A percentile compares a stretch with the other conserved stretches of the same genome.
These are phyloP conservation scores for Agrilus planipennis DNA, from an alignment of 1,140 invertebrate species.

Conservation along the genomic window DNA sequence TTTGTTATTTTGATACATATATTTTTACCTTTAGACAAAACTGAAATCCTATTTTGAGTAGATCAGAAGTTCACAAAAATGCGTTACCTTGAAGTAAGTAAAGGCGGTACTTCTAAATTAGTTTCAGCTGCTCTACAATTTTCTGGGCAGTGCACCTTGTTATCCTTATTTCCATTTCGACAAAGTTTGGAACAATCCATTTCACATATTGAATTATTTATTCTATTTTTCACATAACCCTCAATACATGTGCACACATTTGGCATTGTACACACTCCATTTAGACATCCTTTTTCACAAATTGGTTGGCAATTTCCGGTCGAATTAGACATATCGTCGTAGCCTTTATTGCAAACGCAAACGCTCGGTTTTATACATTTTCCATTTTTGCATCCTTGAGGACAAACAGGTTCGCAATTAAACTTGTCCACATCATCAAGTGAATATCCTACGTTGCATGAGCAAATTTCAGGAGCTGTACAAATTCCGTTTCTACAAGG, in stretches of 20 bases:
- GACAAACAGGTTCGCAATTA: slow-evolving; percentile 11
- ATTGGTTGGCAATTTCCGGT: slow-evolving; percentile 38
- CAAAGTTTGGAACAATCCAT: slow-evolving; percentile 29
- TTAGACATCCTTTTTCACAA: slow-evolving; percentile 40
- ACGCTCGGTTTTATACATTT: slow-evolving; percentile 11
- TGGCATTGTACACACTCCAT: slow-evolving; percentile 42
- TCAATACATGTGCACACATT: slow-evolving; percentile 42
- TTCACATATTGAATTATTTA: slow-evolving; percentile 30
- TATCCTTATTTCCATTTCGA: slow-evolving; percentile 30
- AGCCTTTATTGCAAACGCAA: slow-evolving; percentile 12
- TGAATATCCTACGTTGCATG: slow-evolving; percentile 8
- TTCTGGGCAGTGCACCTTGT: no score
- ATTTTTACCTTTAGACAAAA: no score
- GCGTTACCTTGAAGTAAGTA: no score
- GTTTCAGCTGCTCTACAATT: no score
- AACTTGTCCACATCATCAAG: neutral
- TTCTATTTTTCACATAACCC: slow-evolving; percentile 18
- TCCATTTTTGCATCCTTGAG: slow-evolving; percentile 14
- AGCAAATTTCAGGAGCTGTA: slow-evolving; percentile 6
- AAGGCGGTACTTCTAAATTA: no score
- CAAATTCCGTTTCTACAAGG: slow-evolving; percentile 31
- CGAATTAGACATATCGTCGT: slow-evolving; percentile 2
- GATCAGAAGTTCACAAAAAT: no score
- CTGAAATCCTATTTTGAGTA: no score
- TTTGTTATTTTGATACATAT: no score